Conservation (phyloP, 2,113 vertebrate species). For the Vireo altiloquus region DNA sequence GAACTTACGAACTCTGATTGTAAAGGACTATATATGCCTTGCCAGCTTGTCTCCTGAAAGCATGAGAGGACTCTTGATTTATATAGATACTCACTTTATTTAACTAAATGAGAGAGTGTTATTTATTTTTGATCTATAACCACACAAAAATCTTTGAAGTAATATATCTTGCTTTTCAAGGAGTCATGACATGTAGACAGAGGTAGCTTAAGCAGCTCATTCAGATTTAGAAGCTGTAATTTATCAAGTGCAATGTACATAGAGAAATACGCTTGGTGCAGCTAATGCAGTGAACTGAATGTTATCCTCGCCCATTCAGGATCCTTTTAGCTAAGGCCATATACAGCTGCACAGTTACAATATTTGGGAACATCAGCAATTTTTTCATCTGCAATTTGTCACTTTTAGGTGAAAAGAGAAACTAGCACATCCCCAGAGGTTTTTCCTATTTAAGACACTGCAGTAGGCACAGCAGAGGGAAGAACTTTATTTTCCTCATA, state of each 20-base stretch:
- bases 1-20: background rate
- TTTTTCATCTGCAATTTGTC: slow-evolving; percentile 14
- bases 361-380: slow-evolving; percentile 3
- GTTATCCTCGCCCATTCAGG: background rate
- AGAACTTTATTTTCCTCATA: background rate
- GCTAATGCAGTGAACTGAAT: background rate
- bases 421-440: background rate
- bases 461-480: background rate
- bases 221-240: slow-evolving; percentile 47
- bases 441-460: background rate
- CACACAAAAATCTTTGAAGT: slow-evolving; percentile 35
- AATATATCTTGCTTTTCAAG: slow-evolving; percentile 52
- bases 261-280: slow-evolving; percentile 47
- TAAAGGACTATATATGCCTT: background rate
- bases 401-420: background rate
- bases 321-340: background rate
- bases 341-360: background rate
- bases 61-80: slow-evolving; percentile 39
- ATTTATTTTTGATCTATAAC: slow-evolving; percentile 61
- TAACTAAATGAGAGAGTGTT: slow-evolving; percentile 45
- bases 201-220: slow-evolving; percentile 14
- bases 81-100: slow-evolving; percentile 45
- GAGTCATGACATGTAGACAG: slow-evolving; percentile 12
- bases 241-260: slow-evolving; percentile 20
- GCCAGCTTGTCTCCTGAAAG: background rate